Evolutionary conservation across 2,113 vertebrate species (phyloP).

Genomic region (Centropus unirufus): DNA sequence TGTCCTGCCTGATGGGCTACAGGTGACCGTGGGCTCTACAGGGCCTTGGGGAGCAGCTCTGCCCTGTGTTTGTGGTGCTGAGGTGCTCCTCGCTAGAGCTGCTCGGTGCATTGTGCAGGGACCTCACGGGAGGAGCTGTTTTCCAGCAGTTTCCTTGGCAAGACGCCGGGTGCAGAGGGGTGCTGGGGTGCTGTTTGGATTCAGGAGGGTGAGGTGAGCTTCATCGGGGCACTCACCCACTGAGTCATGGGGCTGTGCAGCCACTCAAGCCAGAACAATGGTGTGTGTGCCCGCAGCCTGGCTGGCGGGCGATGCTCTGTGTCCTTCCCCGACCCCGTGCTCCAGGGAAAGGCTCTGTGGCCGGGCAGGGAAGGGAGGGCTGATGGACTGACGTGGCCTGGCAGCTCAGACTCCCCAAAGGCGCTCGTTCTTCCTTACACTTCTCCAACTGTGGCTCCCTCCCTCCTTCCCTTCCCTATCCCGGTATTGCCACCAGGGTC

Average conservation of each 20-base stretch:
- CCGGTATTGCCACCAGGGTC: neutral
- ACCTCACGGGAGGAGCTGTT: accelerated
- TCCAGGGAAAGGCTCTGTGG: neutral
- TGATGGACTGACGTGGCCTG: neutral
- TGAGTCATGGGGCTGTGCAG: neutral
- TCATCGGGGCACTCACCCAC: accelerated
- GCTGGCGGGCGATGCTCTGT: neutral
- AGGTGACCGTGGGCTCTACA: neutral
- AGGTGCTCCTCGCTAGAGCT: accelerated
- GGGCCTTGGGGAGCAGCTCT: neutral
- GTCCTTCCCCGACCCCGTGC: neutral
- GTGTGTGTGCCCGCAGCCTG: accelerated
- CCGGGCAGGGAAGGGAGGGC: neutral
- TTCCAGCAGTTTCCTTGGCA: accelerated
- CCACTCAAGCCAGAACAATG: neutral
- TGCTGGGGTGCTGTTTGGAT: neutral
- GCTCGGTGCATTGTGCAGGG: accelerated
- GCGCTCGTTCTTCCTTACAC: neutral
- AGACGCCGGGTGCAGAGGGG: neutral
- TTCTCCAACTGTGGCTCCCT: neutral
- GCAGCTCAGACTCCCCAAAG: neutral
- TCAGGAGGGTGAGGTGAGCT: neutral
- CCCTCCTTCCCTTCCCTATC: too few relatives aligned
- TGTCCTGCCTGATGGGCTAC: neutral
- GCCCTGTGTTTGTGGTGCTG: neutral